Base-by-base conservation (phyloP, 2,797 vertebrate species). In the Esox lucius region DNA sequence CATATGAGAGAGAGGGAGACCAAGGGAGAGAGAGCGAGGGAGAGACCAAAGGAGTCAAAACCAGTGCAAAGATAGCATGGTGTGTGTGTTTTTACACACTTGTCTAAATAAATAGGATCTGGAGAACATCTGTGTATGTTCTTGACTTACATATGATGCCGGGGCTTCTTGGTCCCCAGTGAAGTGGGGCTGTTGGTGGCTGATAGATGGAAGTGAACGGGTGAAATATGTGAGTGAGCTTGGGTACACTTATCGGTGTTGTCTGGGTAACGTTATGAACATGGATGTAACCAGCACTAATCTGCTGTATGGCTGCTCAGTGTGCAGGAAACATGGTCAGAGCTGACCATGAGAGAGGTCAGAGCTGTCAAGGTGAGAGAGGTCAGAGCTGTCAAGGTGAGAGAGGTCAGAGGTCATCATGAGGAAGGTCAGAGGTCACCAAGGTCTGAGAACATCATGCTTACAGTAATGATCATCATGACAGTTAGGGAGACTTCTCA, bases 1-100 rank as follows among this genome's bases (percentile, higher is more conserved):
- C 78, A 83, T 84, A 68, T 75, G 46, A 74, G 78, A 74, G 7
- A 70, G 69, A 67, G 68, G 31, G 11, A 28, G 67, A 42, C 16
- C 1, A n/a, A 8, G 26, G 11, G 12, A n/a, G 65, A 67, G 33
- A 67, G 64, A n/a, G 28, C 3, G 42, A 46, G 12, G 12, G 42
- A 46, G 3, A 31, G 28, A 31, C 28, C 28, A 31, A 31, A 59
- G 16, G 17, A 62, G 59, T 42, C 12, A 31, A 11, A 42, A 22
- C 35, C 5, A 0, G 35, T 39, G 35, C 7, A 22, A n/a, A 9
- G 35, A 24, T 8, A 46, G 35, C n/a, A 19, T 70, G 22, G 15
- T 49, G 68, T 28, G 68, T 11, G 46, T 5, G 67, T 42, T 4
- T 46, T 46, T 13, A 46, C 42, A 46, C 12, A 46, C 9, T 4